Conservation (phyloP, 37 sponge, comb jelly and placozoan species). For the Beroe ovata region DNA sequence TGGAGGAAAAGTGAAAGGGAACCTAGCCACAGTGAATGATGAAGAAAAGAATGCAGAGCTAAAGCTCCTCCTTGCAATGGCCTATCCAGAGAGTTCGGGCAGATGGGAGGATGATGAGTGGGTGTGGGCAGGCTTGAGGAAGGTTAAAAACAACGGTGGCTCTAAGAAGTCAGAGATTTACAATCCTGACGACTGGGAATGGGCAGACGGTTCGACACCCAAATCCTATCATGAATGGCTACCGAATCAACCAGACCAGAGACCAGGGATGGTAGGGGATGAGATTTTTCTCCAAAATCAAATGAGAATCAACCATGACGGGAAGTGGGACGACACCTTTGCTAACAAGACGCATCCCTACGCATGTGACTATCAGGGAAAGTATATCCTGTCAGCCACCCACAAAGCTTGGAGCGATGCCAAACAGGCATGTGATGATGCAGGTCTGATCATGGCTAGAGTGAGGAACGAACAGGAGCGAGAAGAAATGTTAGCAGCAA, state of each 20-base stretch:
- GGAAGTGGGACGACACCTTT: conserved; percentile 35
- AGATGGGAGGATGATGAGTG: conserved; percentile 25
- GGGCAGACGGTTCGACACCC: conserved; percentile 27
- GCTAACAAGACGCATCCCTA: conserved; percentile 6
- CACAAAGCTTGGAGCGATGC: not conserved
- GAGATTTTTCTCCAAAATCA: conserved; percentile 23
- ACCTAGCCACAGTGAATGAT: conserved; percentile 36
- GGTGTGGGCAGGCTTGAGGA: conserved; percentile 41
- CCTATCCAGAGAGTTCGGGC: not conserved
- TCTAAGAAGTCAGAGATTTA: not conserved
- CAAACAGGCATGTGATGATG: conserved; percentile 1
- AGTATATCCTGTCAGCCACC: conserved; percentile 11
- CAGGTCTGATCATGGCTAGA: not conserved
- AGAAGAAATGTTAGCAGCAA: not conserved
- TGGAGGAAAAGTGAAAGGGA: not conserved
- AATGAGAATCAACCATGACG: conserved; percentile 46
- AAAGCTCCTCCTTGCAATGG: conserved; percentile 12
- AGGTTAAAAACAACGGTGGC: conserved; percentile 13
- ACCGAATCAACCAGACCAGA: conserved; percentile 13
- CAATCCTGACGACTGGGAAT: not conserved
- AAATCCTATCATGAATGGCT: not conserved
- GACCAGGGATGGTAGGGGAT: not conserved
- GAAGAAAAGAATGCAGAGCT: conserved; percentile 8
- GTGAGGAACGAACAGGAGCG: not conserved
- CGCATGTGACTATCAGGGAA: conserved; percentile 45